Conservation (phyloP, 2,113 vertebrate species). For the Amphilophus citrinellus region DNA sequence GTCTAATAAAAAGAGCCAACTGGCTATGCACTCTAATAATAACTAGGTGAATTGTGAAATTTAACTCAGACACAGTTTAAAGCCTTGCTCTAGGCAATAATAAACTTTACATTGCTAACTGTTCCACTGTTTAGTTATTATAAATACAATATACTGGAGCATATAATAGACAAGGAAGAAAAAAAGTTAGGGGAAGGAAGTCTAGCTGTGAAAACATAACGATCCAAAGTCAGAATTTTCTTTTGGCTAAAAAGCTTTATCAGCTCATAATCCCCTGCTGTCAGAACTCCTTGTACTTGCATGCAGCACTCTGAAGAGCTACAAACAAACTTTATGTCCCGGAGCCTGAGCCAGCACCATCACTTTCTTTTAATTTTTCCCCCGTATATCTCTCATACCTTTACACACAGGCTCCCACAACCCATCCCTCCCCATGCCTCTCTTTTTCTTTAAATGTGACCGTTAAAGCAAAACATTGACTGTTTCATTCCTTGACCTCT, state of each 20-base stretch:
- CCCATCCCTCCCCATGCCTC: background rate
- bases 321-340: constrained; percentile 15
- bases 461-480: constrained; percentile 25
- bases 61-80: background rate
- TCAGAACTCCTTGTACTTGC: constrained; percentile 16
- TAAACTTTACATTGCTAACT: background rate
- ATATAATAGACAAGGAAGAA: background rate
- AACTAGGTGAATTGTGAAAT: background rate
- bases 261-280: constrained; percentile 17
- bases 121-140: background rate
- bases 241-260: constrained; percentile 17
- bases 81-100: background rate
- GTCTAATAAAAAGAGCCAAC: background rate
- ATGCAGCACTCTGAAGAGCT: background rate
- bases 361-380: background rate
- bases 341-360: constrained; percentile 19
- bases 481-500: constrained; percentile 35
- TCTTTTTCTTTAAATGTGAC: constrained; percentile 21
- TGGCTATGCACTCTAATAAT: background rate
- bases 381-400: background rate
- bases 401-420: background rate
- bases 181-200: background rate
- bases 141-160: background rate
- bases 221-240: constrained; percentile 23
- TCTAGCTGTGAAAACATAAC: background rate